Conservation (phyloP, 2,113 vertebrate genomes). For the Suncus etruscus region DNA sequence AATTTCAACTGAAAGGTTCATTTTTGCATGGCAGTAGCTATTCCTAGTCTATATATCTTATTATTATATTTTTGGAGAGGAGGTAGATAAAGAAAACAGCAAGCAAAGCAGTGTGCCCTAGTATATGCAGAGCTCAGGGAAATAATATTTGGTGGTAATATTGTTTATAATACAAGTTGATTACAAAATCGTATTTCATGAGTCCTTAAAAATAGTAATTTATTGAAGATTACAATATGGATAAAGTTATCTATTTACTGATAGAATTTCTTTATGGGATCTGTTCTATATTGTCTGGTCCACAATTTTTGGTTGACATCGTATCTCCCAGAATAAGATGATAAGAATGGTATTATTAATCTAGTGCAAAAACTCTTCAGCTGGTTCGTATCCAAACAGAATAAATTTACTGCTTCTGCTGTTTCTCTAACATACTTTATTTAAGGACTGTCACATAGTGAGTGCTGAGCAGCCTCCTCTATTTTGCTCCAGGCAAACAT, state of each 20-base stretch:
- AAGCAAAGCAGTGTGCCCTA: neutral
- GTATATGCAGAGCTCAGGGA: neutral
- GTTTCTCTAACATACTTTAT: neutral
- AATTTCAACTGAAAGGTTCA: too few species aligned
- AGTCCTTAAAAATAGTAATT: neutral
- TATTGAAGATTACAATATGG: neutral
- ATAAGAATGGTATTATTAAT: fast-evolving
- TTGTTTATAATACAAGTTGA: neutral
- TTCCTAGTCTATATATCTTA: too few species aligned
- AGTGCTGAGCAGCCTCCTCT: neutral
- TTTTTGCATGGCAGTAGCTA: too few species aligned
- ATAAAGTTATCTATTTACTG: neutral
- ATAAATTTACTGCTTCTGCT: neutral
- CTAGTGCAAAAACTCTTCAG: neutral
- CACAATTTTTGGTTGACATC: neutral
- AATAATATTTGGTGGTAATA: neutral
- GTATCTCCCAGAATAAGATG: neutral
- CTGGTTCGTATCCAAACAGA: neutral
- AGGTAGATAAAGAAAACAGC: neutral
- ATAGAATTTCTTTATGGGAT: neutral
- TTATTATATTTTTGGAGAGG: too few species aligned
- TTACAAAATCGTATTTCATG: neutral
- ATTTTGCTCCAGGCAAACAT: neutral
- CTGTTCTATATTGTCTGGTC: neutral
- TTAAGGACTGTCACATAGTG: neutral